Evolutionary conservation across 2,888 invertebrate genomes (phyloP), one percentile per base, ranked within the genome.

Genomic region (Neuroscelio doddi): DNA sequence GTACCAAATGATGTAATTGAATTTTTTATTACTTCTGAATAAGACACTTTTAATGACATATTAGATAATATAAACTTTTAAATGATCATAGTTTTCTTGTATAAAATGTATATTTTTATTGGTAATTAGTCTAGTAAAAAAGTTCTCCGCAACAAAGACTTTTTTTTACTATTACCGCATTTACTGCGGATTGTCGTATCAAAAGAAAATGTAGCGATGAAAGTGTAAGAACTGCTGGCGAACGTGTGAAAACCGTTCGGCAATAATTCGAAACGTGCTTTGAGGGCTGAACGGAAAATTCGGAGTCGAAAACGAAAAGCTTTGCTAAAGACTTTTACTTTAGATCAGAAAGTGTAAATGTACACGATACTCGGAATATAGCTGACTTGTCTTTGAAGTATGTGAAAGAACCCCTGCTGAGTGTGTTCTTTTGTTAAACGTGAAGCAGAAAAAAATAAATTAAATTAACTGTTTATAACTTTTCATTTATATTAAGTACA

Each of bases 231-330:
- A 64, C 57, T 64, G 41, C 53, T 36, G 47, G 44, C 41, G 47
- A 55, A 51, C 47, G 63, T 52, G 50, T 49, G 41, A 69, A 58
- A 64, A 66, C 69, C 70, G 69, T 71, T 74, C 68, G 61, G 74
- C 74, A 71, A 77, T 77, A 77, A 78, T 75, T 75, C 70, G 75
- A 73, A 74, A 78, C 78, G 78, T 78, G 78, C 77, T 77, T 65
- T 68, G 73, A 77, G 74, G 73, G 72, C 64, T 63, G 74, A 77
- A 73, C 72, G 68, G 71, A 70, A 74, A 77, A 76, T 74, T 77
- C 73, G 69, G 69, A 71, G 66, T 71, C 64, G 69, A 66, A 47
- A 66, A 38, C 52, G 16, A 47, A 55, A 62, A 53, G 58, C 68
- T 61, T 55, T 55, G 30, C 47, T 61, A 42, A 45, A 57, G 45